phyloP scores from a whole-genome alignment of 2,797 vertebrate species.

The Notolepis coatsorum region DNA sequence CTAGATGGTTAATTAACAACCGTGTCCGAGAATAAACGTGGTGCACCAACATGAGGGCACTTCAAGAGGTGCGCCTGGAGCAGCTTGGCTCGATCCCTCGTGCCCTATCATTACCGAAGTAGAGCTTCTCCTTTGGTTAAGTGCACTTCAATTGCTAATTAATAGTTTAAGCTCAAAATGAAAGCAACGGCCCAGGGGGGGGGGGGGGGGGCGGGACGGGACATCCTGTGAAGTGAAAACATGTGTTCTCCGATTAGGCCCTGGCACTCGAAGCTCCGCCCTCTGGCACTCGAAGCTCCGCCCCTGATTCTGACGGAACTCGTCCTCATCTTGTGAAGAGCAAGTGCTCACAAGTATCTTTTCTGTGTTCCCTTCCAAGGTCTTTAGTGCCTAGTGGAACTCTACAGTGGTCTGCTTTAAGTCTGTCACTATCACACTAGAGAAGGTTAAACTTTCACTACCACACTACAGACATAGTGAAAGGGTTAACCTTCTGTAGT shows the following conservation, averaged over 20 bases:
- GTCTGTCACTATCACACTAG: too few species aligned
- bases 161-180: slow-evolving; percentile 2
- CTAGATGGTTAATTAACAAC: background rate
- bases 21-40: background rate
- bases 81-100: background rate
- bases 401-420: too few species aligned
- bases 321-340: too few species aligned
- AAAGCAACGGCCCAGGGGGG: background rate
- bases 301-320: background rate
- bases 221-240: slow-evolving; percentile 3
- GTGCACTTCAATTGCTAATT: slow-evolving; percentile 12
- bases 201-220: background rate
- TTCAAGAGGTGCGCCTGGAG: background rate
- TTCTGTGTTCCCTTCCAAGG: too few species aligned
- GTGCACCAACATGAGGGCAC: background rate
- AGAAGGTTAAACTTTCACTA: too few species aligned
- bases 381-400: too few species aligned
- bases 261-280: background rate
- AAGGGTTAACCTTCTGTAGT: too few species aligned
- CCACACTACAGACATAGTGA: too few species aligned
- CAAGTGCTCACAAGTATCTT: too few species aligned
- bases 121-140: slow-evolving; percentile 1
- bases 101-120: background rate
- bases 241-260: slow-evolving; percentile 2
- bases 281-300: too few species aligned